A percentile compares a stretch with the other conserved stretches of the same genome.
These are phyloP conservation scores for Liodrosophila aerea DNA, from an alignment of 2,888 invertebrate genomes.

Conservation along the genomic window DNA sequence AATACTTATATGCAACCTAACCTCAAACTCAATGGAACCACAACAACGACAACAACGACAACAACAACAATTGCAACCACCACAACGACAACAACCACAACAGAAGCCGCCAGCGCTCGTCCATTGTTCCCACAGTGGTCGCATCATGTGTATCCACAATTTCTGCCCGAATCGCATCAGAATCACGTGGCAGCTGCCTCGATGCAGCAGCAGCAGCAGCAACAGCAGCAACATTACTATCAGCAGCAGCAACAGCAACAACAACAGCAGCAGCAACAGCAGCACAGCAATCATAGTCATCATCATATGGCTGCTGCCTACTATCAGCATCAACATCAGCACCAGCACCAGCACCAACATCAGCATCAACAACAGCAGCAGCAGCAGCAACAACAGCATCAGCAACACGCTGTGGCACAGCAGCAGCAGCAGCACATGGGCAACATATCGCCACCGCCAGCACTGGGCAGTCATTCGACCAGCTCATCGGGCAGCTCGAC, in stretches of 20 bases:
- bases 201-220: constrained; percentile 78
- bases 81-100: constrained; percentile 25
- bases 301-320: constrained; percentile 65
- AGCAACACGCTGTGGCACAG: constrained; percentile 41
- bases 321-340: constrained; percentile 71
- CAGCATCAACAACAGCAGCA: constrained; percentile 63
- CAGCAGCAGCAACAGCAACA: constrained; percentile 83
- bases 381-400: constrained; percentile 51
- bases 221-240: constrained; percentile 80
- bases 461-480: constrained; percentile 70
- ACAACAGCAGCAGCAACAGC: constrained; percentile 47
- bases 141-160: constrained; percentile 96
- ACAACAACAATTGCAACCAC: constrained; percentile 2
- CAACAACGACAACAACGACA: constrained; percentile 15
- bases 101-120: constrained; percentile 84
- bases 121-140: constrained; percentile 97
- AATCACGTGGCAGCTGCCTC: constrained; percentile 84
- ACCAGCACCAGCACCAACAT: constrained; percentile 59
- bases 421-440: constrained; percentile 73
- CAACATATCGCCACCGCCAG: constrained; percentile 78
- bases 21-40: constrained; percentile 6
- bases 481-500: constrained; percentile 81
- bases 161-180: constrained; percentile 94
- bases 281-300: constrained; percentile 63
- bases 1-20: constrained; percentile 15